These are phyloP conservation scores for Urocynchramus pylzowi DNA, from an alignment of 2,113 vertebrate species.

Conservation along the genomic window DNA sequence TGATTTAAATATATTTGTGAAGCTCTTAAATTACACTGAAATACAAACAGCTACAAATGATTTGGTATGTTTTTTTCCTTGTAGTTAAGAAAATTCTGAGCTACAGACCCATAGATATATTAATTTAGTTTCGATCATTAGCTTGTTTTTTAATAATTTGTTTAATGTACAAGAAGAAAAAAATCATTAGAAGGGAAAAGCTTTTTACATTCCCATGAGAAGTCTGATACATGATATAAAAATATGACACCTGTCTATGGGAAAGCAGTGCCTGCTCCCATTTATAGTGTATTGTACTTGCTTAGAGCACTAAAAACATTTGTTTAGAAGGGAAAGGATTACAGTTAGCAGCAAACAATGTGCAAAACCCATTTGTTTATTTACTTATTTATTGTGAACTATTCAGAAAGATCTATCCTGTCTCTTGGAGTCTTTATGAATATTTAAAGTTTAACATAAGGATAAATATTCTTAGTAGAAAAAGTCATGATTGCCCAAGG, in stretches of 20 bases:
- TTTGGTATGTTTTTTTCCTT: neutral
- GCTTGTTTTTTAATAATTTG: neutral
- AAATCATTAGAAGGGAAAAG: neutral
- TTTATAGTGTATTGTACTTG: neutral
- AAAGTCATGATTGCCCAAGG: neutral
- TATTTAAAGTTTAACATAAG: constrained; percentile 16
- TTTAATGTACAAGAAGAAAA: neutral
- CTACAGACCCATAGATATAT: neutral
- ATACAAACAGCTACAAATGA: neutral
- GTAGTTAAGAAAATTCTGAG: neutral
- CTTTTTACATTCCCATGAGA: neutral
- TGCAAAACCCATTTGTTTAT: neutral
- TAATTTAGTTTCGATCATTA: neutral
- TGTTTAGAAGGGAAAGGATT: neutral
- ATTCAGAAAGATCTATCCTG: neutral
- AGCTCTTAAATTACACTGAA: neutral
- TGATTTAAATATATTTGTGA: neutral
- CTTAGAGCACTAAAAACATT: neutral
- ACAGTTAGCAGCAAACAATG: neutral
- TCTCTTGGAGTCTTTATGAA: neutral
- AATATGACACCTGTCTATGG: neutral
- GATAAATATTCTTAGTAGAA: constrained; percentile 10
- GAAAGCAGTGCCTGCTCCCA: neutral
- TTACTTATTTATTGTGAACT: constrained; percentile 37
- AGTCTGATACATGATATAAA: neutral